Evolutionary conservation across 2,888 invertebrate species (phyloP), one percentile per base, ranked within the genome.

Genomic region (Osmoderma eremita): DNA sequence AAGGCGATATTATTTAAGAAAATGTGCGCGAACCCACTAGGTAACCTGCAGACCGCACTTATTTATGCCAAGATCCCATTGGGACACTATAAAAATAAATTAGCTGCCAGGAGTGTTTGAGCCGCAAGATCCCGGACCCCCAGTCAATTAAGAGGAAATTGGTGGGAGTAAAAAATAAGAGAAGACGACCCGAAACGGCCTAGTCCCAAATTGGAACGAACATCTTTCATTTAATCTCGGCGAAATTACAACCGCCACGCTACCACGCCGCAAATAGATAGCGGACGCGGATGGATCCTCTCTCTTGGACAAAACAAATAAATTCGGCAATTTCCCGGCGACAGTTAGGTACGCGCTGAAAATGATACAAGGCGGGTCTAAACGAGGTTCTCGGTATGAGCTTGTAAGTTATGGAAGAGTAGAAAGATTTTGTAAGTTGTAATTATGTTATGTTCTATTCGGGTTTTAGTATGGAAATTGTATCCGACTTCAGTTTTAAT

Each of bases 51-150:
- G 8, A 30, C 30, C 30, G 30, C 6, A 30, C 3, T 30, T 6
- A 30, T 30, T 30, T 6, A 30, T 30, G 10, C 5, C 8, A 30
- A 30, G 10, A 30, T 30, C 10, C 38, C 24, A 56, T 45, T 17
- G 36, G 58, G 45, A 30, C 24, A 45, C 41, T 41, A 61, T 61
- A 61, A 61, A 61, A 58, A 48, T 45, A 45, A 45, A 61, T 61
- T 61, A 61, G 30, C 30, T 48, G 45, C 45, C 36, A 17, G 45
- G 30, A 41, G 24, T 45, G 30, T 41, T 45, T 36, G 45, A 30
- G 30, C 48, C 15, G n/a, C 24, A 41, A 24, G 30, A 41, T 13
- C 48, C 58, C 6, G 30, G 13, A 48, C 3, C 15, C 30, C 15
- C 30, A 30, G 30, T 24, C 41, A 45, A 61, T 61, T 61, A 61